Base-by-base conservation (phyloP, 1,140 invertebrate species). In the Apocrypta bakeri region DNA sequence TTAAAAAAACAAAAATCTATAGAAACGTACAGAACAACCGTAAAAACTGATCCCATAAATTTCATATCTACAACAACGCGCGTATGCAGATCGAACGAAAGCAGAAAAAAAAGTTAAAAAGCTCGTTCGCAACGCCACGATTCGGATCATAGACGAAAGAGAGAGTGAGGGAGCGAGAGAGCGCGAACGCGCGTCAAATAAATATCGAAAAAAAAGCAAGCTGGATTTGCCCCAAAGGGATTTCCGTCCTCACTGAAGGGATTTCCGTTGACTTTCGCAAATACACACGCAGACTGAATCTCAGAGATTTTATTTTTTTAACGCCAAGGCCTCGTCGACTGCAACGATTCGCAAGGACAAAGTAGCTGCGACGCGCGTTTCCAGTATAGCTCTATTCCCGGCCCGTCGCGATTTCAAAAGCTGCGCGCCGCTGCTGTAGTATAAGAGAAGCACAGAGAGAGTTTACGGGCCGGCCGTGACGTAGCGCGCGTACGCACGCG, bases 191-290 rank as follows among this genome's bases (percentile, higher is more conserved):
- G 37, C 8, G n/a, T 14, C 6, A 66, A 40, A 78, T 78, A 78
- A 78, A 78, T 78, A 78, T 78, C 63, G 31, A 66, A 42, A 68
- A 66, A 37, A 42, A 73, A 78, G 68, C 75, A 78, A 78, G 75
- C 75, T 78, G 75, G 75, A 78, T 78, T 78, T 78, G 75, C 68
- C 75, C 7, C 24, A 25, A 56, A 11, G 37, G 33, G 75, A 68
- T 68, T 66, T 78, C n/a, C 33, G 63, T 40, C 21, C 21, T 40
- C 42, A 29, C 25, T 27, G 21, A 61, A 75, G 27, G 73, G 73
- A 75, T 75, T 75, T 63, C 56, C 37, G 25, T 6, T 12, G 71
- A 71, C 33, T 71, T 37, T 33, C 33, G 69, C 64, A 27, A 11
- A 31, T 6, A 68, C 64, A 29, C 25, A 31, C 64, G 12, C 64